Conservation (phyloP, 2,113 vertebrate species). For the Protobothrops flavoviridis region DNA sequence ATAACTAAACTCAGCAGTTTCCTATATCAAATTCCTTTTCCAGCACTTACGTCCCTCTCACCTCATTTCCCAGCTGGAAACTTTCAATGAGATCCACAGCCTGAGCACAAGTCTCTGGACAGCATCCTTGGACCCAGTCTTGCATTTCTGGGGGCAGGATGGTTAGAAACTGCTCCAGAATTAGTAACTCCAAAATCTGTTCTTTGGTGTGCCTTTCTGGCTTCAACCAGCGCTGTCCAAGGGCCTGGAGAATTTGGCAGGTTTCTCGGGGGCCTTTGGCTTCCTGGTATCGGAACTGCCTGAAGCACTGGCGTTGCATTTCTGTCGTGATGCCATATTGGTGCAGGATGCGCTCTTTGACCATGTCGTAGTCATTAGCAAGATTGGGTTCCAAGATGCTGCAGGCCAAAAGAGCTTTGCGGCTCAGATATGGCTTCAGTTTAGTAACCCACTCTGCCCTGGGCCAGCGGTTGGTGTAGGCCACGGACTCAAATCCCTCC, state of each 20-base stretch:
- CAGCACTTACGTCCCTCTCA: background rate
- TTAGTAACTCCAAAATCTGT: slow-evolving; percentile 2
- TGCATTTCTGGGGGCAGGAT: slow-evolving; percentile 22
- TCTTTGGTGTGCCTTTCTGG: slow-evolving; percentile 3
- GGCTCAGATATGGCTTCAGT: background rate
- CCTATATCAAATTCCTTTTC: background rate
- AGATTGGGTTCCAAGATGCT: background rate
- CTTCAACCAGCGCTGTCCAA: slow-evolving; percentile 9
- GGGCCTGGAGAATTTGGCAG: background rate
- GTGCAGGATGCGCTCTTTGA: slow-evolving; percentile 3
- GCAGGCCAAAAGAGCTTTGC: slow-evolving; percentile 7
- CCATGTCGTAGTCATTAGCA: background rate
- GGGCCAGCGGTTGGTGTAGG: background rate
- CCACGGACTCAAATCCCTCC: background rate
- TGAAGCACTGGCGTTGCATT: slow-evolving; percentile 1
- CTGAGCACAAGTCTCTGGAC: slow-evolving; percentile 3
- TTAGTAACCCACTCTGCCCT: background rate
- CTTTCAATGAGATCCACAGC: slow-evolving; percentile 15
- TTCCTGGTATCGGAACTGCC: background rate
- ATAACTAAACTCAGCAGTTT: background rate
- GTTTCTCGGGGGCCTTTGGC: background rate
- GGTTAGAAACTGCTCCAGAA: slow-evolving; percentile 17
- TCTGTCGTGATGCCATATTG: slow-evolving; percentile 1
- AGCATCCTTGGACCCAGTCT: background rate
- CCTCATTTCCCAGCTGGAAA: slow-evolving; percentile 11